Percentiles rank a stretch among this genome's conserved stretches.
Conservation (phyloP, 2,113 vertebrate genomes). For the Neodontobutis hainanensis region DNA sequence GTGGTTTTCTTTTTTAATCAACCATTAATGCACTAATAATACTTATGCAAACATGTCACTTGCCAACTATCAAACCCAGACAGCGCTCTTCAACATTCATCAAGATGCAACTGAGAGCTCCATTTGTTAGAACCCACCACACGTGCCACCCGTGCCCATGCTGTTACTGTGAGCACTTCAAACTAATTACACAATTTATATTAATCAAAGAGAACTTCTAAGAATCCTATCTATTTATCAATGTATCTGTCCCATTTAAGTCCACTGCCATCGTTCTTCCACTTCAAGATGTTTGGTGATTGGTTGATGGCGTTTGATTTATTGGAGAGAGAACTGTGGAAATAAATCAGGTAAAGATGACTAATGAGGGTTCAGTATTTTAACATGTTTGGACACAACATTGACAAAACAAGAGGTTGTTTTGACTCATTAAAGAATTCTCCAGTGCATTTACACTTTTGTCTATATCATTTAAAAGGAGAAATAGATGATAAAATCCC, state of each 20-base stretch:
- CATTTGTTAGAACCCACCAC: neutral
- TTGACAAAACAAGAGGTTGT: too few species aligned
- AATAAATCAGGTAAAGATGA: too few species aligned
- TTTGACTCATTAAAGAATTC: too few species aligned
- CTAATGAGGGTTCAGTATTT: too few species aligned
- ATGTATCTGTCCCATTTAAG: neutral
- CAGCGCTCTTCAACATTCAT: conserved; percentile 34
- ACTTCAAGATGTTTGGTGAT: neutral
- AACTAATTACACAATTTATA: conserved; percentile 22
- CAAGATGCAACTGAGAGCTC: conserved; percentile 32
- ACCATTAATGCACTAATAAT: conserved; percentile 33
- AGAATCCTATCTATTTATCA: neutral
- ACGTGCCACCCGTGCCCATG: conserved; percentile 1
- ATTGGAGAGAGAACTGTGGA: too few species aligned
- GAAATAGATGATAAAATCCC: too few species aligned
- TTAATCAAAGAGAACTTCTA: neutral
- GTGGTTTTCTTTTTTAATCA: neutral
- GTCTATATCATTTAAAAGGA: too few species aligned
- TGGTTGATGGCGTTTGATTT: too few species aligned
- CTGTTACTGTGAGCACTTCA: conserved; percentile 20
- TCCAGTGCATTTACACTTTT: too few species aligned
- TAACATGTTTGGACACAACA: too few species aligned
- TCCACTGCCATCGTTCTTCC: neutral
- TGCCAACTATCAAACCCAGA: conserved; percentile 5
- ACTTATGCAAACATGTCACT: conserved; percentile 24